Evolutionary conservation across 1,140 invertebrate genomes (phyloP), one percentile per base, ranked within the genome.

Genomic region (Drosophila navojoa): DNA sequence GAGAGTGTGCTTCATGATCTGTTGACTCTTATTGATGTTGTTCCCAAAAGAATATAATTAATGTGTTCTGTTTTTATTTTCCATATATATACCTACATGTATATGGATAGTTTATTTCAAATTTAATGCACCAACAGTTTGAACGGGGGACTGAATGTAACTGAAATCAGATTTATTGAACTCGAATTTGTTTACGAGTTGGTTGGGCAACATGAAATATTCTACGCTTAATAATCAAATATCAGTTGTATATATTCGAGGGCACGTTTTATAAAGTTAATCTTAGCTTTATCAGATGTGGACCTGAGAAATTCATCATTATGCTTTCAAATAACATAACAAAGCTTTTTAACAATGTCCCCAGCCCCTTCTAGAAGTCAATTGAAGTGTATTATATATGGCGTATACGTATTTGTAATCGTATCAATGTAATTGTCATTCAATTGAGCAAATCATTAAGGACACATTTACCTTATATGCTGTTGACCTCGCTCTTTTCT

Each of bases 341-440:
- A 29, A 47, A 60, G 59, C 59, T 54, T 47, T 16, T 45, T 45
- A 45, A 47, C 19, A 32, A 44, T 25, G 49, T 3, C 45, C 42
- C 27, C n/a, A 25, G 13, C 42, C 15, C 47, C 47, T 11, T 19
- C 11, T 35, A 47, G 27, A 60, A 35, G 29, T 72, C 55, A 55
- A 61, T 72, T 68, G 15, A 69, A 69, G 71, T 73, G 71, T 73
- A 62, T 61, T 35, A 61, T 57, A 54, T 63, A 78, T 80, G 79
- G 71, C 79, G 79, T 81, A 87, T 87, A 72, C 38, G 45, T 35
- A 59, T 63, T 71, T 81, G 63, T 76, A 64, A 50, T 52, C 68
- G 54, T 82, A 80, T 89, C 74, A 66, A 76, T 89, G 85, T 87
- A 79, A 77, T 79, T 84, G 80, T 81, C 80, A 76, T 66, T 70